Evolutionary conservation across 2,888 invertebrate species (phyloP).

Genomic region (Taphrorychus bicolor): DNA sequence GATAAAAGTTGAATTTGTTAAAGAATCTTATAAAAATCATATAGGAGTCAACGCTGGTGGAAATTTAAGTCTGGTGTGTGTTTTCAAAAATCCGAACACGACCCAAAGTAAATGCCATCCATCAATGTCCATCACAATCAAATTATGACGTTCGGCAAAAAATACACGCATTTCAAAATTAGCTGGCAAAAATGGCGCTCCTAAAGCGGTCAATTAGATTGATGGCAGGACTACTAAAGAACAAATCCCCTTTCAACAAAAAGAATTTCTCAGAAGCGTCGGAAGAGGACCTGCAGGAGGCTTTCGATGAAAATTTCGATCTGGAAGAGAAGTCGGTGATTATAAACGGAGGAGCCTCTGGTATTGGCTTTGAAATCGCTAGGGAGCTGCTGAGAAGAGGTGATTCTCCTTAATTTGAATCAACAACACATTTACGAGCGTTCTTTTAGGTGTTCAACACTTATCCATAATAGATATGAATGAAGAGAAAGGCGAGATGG

Average conservation of each 20-base stretch:
- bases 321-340: slow-evolving; percentile 66
- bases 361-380: slow-evolving; percentile 73
- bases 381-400: slow-evolving; percentile 70
- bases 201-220: slow-evolving; percentile 9
- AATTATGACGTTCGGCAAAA: not conserved
- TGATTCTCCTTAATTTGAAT: not conserved
- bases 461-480: slow-evolving; percentile 64
- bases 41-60: too few species aligned
- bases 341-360: slow-evolving; percentile 76
- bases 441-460: slow-evolving; percentile 18
- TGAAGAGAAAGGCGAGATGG: slow-evolving; percentile 68
- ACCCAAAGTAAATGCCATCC: not conserved
- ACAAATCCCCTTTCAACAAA: not conserved
- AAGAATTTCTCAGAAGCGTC: slow-evolving; percentile 17
- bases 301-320: slow-evolving; percentile 9
- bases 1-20: too few species aligned
- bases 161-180: not conserved
- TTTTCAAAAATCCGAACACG: not conserved
- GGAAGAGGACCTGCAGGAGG: slow-evolving; percentile 4
- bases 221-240: slow-evolving; percentile 3
- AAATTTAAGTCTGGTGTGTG: too few species aligned
- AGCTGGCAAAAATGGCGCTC: slow-evolving; percentile 8
- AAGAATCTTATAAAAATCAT: too few species aligned
- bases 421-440: too few species aligned
- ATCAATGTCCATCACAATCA: not conserved